Evolutionary conservation across 1,140 invertebrate species (phyloP).

Genomic region (Antheraea pernyi): DNA sequence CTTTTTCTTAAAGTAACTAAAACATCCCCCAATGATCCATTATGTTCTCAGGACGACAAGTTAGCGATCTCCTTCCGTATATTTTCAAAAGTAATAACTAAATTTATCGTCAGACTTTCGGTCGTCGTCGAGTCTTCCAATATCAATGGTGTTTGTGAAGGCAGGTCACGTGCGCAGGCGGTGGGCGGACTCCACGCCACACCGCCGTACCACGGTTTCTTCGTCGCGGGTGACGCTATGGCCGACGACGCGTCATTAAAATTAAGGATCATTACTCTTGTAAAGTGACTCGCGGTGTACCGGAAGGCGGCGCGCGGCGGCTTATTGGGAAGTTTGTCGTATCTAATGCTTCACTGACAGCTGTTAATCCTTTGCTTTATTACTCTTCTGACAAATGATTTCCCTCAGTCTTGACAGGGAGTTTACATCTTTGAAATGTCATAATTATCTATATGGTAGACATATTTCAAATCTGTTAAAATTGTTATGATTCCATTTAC

Average conservation of each 20-base stretch:
- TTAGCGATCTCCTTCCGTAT: constrained; percentile 78
- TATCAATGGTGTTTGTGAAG: constrained; percentile 58
- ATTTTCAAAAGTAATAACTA: constrained; percentile 79
- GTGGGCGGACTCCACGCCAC: constrained; percentile 25
- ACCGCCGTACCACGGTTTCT: constrained; percentile 10
- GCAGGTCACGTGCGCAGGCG: constrained; percentile 60
- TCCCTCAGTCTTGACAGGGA: constrained; percentile 18
- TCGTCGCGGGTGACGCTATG: constrained; percentile 44
- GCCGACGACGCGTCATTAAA: constrained; percentile 74
- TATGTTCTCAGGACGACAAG: constrained; percentile 76
- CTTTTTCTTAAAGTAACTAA: constrained; percentile 70
- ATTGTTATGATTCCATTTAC: too few species aligned
- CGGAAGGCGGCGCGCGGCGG: constrained; percentile 52
- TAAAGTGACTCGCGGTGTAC: constrained; percentile 61
- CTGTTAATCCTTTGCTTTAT: constrained; percentile 66
- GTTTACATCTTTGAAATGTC: background rate
- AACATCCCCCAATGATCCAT: constrained; percentile 75
- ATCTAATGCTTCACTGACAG: constrained; percentile 39
- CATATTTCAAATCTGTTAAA: too few species aligned
- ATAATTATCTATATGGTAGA: background rate
- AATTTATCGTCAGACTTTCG: constrained; percentile 77
- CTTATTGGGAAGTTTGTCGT: constrained; percentile 70
- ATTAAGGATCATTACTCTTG: constrained; percentile 78
- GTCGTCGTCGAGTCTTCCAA: constrained; percentile 66
- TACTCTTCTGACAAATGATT: constrained; percentile 64